phyloP scores from a whole-genome alignment of 2,797 vertebrate genomes.

The Melopsittacus undulatus region DNA sequence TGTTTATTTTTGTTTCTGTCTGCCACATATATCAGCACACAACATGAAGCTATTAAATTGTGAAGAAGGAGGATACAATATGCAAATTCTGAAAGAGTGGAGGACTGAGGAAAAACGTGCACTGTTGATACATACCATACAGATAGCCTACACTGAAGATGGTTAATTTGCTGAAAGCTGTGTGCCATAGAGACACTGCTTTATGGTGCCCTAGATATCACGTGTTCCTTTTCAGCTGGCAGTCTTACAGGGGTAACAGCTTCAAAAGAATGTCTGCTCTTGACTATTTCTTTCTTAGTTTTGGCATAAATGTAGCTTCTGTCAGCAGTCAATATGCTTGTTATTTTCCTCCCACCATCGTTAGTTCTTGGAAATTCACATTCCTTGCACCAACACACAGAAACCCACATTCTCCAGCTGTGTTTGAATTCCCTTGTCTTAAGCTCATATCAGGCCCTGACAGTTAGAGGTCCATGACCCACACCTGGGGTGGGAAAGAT shows the following conservation, averaged over 20 bases:
- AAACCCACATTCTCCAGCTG: conserved; percentile 39
- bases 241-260: not conserved
- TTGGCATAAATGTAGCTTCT: conserved; percentile 21
- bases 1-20: conserved; percentile 10
- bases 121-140: not conserved
- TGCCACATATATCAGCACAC: not conserved
- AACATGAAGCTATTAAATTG: conserved; percentile 14
- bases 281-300: not conserved
- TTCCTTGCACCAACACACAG: conserved; percentile 42
- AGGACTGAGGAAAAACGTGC: not conserved
- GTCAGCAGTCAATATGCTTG: conserved; percentile 23
- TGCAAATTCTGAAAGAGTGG: not conserved
- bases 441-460: not conserved
- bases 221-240: conserved; percentile 11
- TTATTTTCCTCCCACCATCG: conserved; percentile 42
- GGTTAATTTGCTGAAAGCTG: conserved; percentile 19
- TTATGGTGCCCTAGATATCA: not conserved
- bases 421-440: conserved; percentile 34
- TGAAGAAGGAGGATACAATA: not conserved
- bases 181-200: not conserved
- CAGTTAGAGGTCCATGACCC: not conserved
- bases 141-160: not conserved
- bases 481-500: conserved; percentile 13
- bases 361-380: conserved; percentile 58
- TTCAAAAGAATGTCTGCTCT: conserved; percentile 19